Base-by-base conservation (phyloP, 1,140 invertebrate species). In the Rhizoglyphus robini region DNA sequence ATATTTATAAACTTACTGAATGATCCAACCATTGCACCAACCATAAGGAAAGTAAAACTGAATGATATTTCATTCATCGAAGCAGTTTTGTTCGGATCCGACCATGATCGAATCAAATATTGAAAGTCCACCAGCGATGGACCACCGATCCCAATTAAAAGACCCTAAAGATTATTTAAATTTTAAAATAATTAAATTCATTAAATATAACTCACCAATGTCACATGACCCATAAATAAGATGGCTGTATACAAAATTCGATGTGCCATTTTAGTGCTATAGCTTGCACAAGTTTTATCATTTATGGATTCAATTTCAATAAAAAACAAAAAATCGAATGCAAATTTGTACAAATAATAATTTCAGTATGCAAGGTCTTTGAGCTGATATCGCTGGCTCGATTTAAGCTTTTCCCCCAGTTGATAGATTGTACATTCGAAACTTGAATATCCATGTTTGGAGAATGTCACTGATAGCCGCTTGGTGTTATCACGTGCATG, bases 21-120 rank as follows among this genome's bases (percentile, higher is more conserved):
- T 58, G 54, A 58, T 18, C 54, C 54, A 32, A n/a, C n/a, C n/a
- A 58, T 58, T n/a, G 15, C n/a, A 32, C 54, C 54, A 32, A 13
- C 31, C 18, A 13, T n/a, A 27, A 58, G n/a, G 29, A 58, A 58
- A 18, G 54, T 34, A 29, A 58, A 32, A 58, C 15, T 18, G 15
- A 58, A 13, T 5, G 54, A 29, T 58, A 58, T 27, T 11, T 13
- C 3, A 1, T 27, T 23, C n/a, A 58, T 18, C 8, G 15, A 15
- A 46, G 18, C 41, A 11, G 15, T 11, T n/a, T 2, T 34, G 18
- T n/a, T 34, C 15, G 54, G 29, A 32, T 58, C 5, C n/a, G n/a
- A 46, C 23, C 3, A 46, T 20, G 2, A 20, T 18, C 54, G 25
- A 23, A 58, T 29, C 27, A 23, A 32, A 3, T 23, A 58, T 18